Percentiles rank a stretch among this genome's conserved stretches.
phyloP scores from a whole-genome alignment of 2,113 vertebrate genomes.

The Dromaius novaehollandiae region DNA sequence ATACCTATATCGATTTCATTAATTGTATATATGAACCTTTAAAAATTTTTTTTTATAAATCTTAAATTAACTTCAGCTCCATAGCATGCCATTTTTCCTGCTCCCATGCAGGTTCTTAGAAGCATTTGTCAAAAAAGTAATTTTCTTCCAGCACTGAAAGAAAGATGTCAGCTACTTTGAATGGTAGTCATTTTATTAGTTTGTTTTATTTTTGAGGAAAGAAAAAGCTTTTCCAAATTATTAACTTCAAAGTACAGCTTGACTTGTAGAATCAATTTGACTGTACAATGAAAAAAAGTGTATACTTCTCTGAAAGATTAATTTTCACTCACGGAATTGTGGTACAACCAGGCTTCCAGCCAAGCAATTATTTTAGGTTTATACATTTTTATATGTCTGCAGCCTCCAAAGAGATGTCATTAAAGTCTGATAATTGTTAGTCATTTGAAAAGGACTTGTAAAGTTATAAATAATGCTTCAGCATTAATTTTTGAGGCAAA shows the following conservation, averaged over 20 bases:
- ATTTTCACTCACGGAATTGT: background rate
- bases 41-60: background rate
- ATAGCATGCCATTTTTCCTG: background rate
- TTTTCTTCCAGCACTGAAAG: background rate
- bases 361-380: slow-evolving; percentile 33
- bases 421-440: slow-evolving; percentile 8
- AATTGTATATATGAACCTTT: background rate
- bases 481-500: background rate
- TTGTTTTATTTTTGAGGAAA: background rate
- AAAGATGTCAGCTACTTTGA: background rate
- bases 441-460: background rate
- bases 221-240: background rate
- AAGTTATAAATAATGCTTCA: background rate
- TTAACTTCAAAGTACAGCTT: background rate
- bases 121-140: background rate
- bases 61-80: background rate
- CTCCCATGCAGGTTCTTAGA: background rate
- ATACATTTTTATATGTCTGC: background rate
- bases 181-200: background rate
- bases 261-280: background rate
- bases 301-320: background rate
- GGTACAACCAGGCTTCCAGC: background rate
- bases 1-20: background rate
- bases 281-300: background rate
- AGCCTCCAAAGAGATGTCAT: slow-evolving; percentile 4